Evolutionary conservation across 2,888 invertebrate genomes (phyloP), one percentile per base, ranked within the genome.

Genomic region (Notocelia uddmanniana): DNA sequence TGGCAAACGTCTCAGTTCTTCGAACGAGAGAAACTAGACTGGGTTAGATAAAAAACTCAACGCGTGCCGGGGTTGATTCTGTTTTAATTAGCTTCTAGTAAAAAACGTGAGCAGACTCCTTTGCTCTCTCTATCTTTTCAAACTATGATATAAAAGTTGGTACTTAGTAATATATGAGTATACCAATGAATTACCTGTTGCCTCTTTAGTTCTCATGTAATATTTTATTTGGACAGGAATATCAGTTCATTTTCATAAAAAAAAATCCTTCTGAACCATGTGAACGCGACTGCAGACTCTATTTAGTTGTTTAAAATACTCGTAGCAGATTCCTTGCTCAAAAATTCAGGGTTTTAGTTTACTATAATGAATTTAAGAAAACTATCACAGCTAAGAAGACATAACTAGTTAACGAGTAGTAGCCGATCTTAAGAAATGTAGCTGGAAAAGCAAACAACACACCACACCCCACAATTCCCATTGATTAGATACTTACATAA

Each of bases 1-100:
- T 76, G 73, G 76, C 81, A 78, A 79, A 78, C 76, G 76, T 80
- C 77, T 77, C 76, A 78, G 76, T 93, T 93, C 93, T 85, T 79
- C 85, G 93, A 93, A 93, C 80, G 79, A 76, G 85, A 85, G 85
- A 89, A 89, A 91, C 84, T 89, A 80, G 85, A 83, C 80, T 80
- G 77, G 74, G 76, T 77, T 68, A 59, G 68, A 70, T 84, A 89
- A 91, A 92, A 92, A 92, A 90, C 81, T 75, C 50, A 78, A 84
- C 92, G 91, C 92, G 90, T 92, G 93, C 89, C 76, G 66, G 45
- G 55, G 62, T 66, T 68, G 70, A 60, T 55, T 41, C 58, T 52
- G 37, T 34, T 34, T 58, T 50, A 48, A 48, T 67, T 58, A 54
- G 41, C 26, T 31, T 31, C 26, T 57, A 41, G 63, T 68, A 64